These are phyloP conservation scores for Hirudinaria manillensis DNA, from an alignment of 2,888 invertebrate genomes.

Conservation along the genomic window DNA sequence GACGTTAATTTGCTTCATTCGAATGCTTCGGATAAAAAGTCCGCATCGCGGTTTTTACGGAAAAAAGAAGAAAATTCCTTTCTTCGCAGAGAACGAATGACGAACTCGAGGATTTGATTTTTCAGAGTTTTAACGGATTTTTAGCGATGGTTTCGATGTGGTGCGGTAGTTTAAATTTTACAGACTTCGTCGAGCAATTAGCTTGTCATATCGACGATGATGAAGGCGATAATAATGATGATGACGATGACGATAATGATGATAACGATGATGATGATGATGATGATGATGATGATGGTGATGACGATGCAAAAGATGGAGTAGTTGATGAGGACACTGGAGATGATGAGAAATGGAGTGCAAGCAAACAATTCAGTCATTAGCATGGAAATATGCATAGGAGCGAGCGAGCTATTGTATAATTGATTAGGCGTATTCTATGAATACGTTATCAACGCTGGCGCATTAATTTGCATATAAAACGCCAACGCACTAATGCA, in stretches of 20 bases:
- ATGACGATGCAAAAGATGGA: neutral
- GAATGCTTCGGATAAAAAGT: no score
- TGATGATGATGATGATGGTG: conserved; percentile 21
- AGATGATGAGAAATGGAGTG: conserved; percentile 9
- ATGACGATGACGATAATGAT: conserved; percentile 24
- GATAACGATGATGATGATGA: conserved; percentile 23
- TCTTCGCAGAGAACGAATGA: no score
- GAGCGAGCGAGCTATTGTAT: conserved; percentile 13
- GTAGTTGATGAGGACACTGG: neutral
- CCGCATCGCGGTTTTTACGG: no score
- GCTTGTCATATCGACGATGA: no score
- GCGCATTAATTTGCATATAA: conserved; percentile 25
- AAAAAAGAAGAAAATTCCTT: no score
- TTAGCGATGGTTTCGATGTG: no score
- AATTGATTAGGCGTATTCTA: conserved; percentile 16
- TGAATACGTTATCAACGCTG: conserved; percentile 9
- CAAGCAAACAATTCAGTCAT: conserved; percentile 15
- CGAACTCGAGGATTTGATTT: no score
- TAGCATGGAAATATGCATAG: conserved; percentile 15
- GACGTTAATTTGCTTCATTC: no score
- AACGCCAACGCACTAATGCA: conserved; percentile 27
- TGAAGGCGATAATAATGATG: conserved; percentile 17
- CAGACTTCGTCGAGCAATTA: no score
- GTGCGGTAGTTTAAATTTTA: no score
- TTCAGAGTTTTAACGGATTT: no score